Percentiles rank a stretch among this genome's conserved stretches.
Conservation (phyloP, 1,140 invertebrate genomes). For the Zaprionus nigranus region DNA sequence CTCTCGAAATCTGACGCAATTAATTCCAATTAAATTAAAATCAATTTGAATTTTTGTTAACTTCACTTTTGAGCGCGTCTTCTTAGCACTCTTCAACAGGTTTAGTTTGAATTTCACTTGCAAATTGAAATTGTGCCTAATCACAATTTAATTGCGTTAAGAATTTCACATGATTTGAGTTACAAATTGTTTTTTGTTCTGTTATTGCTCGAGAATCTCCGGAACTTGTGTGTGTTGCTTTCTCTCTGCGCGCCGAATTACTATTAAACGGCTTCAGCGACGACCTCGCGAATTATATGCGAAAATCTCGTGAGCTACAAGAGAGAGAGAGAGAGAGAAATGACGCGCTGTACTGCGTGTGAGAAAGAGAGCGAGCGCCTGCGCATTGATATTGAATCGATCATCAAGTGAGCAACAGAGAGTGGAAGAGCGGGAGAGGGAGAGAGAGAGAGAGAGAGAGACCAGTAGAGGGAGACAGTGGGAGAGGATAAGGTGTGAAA, state of each 20-base stretch:
- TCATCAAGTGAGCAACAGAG: neutral
- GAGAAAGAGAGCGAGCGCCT: slow-evolving; percentile 27
- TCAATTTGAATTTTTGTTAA: slow-evolving; percentile 57
- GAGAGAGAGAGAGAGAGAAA: slow-evolving; percentile 8
- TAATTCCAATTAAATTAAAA: slow-evolving; percentile 58
- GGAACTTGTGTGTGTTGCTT: slow-evolving; percentile 69
- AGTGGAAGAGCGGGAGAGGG: neutral
- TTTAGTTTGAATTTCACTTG: slow-evolving; percentile 11
- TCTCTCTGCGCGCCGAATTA: slow-evolving; percentile 72
- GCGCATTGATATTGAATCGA: slow-evolving; percentile 35
- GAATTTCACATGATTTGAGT: slow-evolving; percentile 39
- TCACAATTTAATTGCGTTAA: slow-evolving; percentile 43
- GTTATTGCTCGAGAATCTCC: slow-evolving; percentile 29
- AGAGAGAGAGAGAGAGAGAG: neutral
- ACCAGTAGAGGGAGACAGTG: neutral
- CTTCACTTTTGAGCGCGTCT: slow-evolving; percentile 22
- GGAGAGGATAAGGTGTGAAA: slow-evolving; percentile 40
- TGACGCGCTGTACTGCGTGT: slow-evolving; percentile 3
- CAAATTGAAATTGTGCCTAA: slow-evolving; percentile 44
- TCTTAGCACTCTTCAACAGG: neutral
- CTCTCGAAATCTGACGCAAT: slow-evolving; percentile 52
- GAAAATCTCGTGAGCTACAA: slow-evolving; percentile 49
- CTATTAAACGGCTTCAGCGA: slow-evolving; percentile 69
- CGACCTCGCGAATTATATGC: slow-evolving; percentile 80
- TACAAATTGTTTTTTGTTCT: slow-evolving; percentile 8